Evolutionary conservation across 2,113 vertebrate species (phyloP), one percentile per base, ranked within the genome.

Genomic region (Carassius auratus): DNA sequence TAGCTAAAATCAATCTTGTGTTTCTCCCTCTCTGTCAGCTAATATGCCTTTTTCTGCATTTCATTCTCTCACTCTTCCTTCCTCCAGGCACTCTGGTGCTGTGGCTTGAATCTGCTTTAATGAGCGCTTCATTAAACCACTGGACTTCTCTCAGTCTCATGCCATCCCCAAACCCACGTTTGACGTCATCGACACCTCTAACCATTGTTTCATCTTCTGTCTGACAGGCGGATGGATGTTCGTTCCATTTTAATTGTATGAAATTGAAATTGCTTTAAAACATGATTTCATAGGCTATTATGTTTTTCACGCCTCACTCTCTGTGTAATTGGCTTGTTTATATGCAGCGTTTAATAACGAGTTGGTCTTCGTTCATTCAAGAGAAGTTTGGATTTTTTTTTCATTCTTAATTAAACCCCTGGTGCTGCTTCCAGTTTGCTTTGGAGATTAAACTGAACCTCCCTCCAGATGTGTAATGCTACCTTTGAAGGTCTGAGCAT

Each of bases 361-460:
- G 78, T 26, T 55, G 68, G 79, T 81, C 62, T 68, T 50, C 6
- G 30, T 76, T 86, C 75, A 76, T 83, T 86, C 62, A 66, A 45
- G 45, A 61, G 74, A 83, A 86, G 57, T 76, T 82, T 71, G 26
- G 62, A 85, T 26, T 26, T 26, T 26, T 26, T 26, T 88, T 87
- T 57, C 12, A 19, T 69, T 85, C 73, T 76, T 87, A 87, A 87
- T 87, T 85, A 82, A 85, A 88, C 79, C 48, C 52, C 13, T 77
- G 84, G 69, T 73, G 64, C 57, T 42, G 33, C 87, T n/a, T 88
- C 50, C 61, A 42, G 71, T 84, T 77, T 45, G 26, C 62, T 81
- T 76, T 71, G 38, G 83, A 82, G 84, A 88, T 88, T 85, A 84
- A 87, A 85, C 8, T 82, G 77, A 81, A 82, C 64, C 45, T 68